Conservation (phyloP, 1,140 invertebrate species). For the Leucophenga varia region DNA sequence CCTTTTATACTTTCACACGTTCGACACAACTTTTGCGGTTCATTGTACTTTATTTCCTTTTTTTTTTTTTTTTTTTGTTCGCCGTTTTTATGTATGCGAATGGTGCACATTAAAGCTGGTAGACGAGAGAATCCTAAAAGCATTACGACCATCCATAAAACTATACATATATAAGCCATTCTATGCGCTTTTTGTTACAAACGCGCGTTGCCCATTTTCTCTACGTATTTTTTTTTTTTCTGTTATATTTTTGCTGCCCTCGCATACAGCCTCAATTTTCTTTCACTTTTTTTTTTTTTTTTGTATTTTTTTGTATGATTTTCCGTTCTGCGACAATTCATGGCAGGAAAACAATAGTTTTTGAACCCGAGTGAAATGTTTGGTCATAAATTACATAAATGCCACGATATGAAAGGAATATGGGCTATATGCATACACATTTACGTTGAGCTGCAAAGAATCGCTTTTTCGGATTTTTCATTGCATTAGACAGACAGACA, state of each 20-base stretch:
- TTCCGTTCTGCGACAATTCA: constrained; percentile 33
- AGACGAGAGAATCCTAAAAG: too few species aligned
- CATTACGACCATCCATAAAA: too few species aligned
- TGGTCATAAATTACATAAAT: constrained; percentile 42
- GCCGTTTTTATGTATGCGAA: too few species aligned
- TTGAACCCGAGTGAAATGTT: constrained; percentile 36
- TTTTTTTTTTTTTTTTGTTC: too few species aligned
- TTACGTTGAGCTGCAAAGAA: too few species aligned
- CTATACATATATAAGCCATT: not conserved
- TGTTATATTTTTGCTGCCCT: not conserved
- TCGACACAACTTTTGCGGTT: constrained; percentile 32
- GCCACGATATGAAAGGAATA: constrained; percentile 16
- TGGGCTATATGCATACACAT: too few species aligned
- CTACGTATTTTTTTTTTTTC: too few species aligned
- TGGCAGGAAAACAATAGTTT: constrained; percentile 44
- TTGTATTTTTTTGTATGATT: constrained; percentile 3
- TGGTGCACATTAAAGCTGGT: too few species aligned
- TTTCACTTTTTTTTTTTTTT: constrained; percentile 1
- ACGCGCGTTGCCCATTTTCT: too few species aligned
- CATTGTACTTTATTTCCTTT: constrained; percentile 50
- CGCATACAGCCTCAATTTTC: constrained; percentile 4
- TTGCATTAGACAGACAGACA: too few species aligned
- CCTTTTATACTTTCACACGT: too few species aligned
- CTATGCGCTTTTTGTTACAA: constrained; percentile 5
- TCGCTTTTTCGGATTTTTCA: too few species aligned